Base-by-base conservation (phyloP, 2,797 vertebrate species). In the Amblyopsis hoosieri region DNA sequence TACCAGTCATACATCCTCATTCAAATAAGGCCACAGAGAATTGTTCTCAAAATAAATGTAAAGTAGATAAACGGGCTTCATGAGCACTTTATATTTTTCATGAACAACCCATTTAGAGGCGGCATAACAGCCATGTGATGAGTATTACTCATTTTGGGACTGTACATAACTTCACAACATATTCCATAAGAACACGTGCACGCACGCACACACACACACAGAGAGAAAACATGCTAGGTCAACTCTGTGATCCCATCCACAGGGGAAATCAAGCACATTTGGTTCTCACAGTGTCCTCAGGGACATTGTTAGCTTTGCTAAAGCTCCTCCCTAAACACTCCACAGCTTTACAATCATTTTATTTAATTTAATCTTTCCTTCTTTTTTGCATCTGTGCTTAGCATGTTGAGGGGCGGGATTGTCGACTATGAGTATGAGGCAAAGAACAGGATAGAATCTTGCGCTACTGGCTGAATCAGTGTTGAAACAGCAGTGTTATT, bases 261-360 rank as follows among this genome's bases (percentile, higher is more conserved):
- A 14, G 7, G 19, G 19, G 13, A n/a, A 50, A 10, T 14, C 14
- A 19, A 17, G 12, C 61, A 11, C 51, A 54, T 13, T 31, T 15
- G 42, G 45, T 19, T 23, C 29, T 49, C 12, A 54, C 48, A 54
- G n/a, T 15, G 12, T 48, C 46, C 15, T 19, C 31, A 33, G 45
- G n/a, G 14, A 64, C 54, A 15, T 50, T 64, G 45, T 56, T 37
- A n/a, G 29, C 19, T 49, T 64, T 37, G 60, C 62, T 29, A 64
- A 64, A 64, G 53, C 37, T 53, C n/a, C 29, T 14, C 45, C 51
- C 3, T 11, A 13, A 8, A 51, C 12, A 17, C 46, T 31, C 13
- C 54, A 64, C 54, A 15, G 54, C 53, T 45, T 64, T 64, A 47
- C 47, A 31, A 14, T 19, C 8, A 42, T 47, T 46, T 12, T 46